Base-by-base conservation (phyloP, 2,888 invertebrate genomes). In the Drosophila limbata region DNA sequence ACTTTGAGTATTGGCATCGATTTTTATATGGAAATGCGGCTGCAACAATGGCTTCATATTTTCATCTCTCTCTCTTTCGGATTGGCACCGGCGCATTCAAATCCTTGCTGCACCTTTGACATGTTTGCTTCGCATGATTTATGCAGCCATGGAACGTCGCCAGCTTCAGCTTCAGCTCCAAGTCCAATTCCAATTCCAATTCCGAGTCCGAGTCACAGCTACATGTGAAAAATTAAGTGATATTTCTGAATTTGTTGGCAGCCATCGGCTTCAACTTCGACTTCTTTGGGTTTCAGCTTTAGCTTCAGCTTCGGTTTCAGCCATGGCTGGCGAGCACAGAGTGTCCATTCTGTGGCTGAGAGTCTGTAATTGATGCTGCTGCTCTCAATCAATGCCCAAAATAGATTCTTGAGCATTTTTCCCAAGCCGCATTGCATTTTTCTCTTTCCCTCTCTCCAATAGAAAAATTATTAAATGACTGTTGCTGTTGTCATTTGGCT, bases 191-290 rank as follows among this genome's bases (percentile, higher is more conserved):
- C n/a, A n/a, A n/a, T n/a, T 31, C 13, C 25, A 25, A 21, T 15
- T 33, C 17, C 28, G 11, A 40, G 21, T 25, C 42, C 15, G 15
- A 59, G 59, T 9, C 40, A 31, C 3, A 35, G 68, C 77, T 53
- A 71, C 63, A 86, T 88, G 84, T 86, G 85, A 86, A 88, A 86
- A 86, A 86, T 86, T 88, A 86, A 86, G 85, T 86, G 85, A 86
- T 86, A 88, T 86, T 86, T 86, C 53, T 73, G 84, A 88, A 88
- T 88, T 86, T 88, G 84, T 88, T 85, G 84, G 87, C 85, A 86
- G 88, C 81, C 71, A 67, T 65, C 73, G 73, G 31, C 73, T 64
- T 62, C 63, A 61, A 39, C 50, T 59, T 57, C 33, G 19, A 33
- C 37, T 40, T 44, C 15, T 45, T 52, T 10, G 19, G 47, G 25